Base-by-base conservation (phyloP, 1,140 invertebrate genomes). In the Dreissena polymorpha region DNA sequence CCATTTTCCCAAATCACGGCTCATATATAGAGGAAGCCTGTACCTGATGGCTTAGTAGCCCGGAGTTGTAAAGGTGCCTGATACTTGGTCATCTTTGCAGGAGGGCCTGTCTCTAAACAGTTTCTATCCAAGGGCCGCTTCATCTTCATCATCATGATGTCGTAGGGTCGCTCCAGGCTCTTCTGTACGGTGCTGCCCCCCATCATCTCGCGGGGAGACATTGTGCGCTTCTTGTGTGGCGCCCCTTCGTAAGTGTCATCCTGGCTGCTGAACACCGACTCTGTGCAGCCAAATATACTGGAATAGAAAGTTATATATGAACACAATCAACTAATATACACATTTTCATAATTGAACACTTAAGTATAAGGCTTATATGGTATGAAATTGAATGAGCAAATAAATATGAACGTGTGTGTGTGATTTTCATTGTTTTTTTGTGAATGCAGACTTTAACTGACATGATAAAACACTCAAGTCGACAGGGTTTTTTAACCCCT, bases 241-340 rank as follows among this genome's bases (percentile, higher is more conserved):
- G 86, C 85, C 14, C 89, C 87, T 39, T 85, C 86, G 63, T 86
- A 85, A 16, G 88, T 77, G 53, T 88, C 83, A 29, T 88, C 86
- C 71, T 87, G 91, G 14, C 87, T 86, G 23, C 75, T 85, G 77
- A 91, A 92, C n/a, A 92, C 89, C 21, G 76, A 86, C 78, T 91
- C 90, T 10, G 91, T 91, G 14, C 85, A 85, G 18, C 91, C 91
- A 88, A 92, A 92, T 76, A 92, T 91, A 10, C 91, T 92, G 81
- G 85, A 93, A 74, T 78, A 29, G 29, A 60, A 16, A 77, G 10
- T 2, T 39, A 5, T 39, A 8, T 39, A 39, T 39, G 8, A 39
- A 39, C 2, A 39, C 29, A 21, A 39, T 70, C 12, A 27, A 70
- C 29, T 70, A 0, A 10, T 13, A 10, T 14, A 10, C 23, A 18